Conservation (phyloP, 1,140 invertebrate genomes). For the Panulirus ornatus region DNA sequence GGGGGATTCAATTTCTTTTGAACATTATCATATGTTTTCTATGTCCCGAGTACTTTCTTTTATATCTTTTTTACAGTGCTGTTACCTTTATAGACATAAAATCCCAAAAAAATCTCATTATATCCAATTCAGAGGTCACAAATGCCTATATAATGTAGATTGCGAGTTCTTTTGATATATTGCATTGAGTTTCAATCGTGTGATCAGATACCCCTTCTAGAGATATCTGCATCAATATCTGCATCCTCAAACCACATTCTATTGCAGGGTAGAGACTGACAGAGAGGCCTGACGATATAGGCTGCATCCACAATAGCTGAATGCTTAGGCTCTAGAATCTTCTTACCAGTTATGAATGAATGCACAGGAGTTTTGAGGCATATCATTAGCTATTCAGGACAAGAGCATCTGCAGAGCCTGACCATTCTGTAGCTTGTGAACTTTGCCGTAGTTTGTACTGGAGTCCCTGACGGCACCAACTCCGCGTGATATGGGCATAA, state of each 20-base stretch:
- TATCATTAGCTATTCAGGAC: conserved; percentile 24
- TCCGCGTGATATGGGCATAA: conserved; percentile 71
- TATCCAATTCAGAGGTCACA: neutral
- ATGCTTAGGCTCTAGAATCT: conserved; percentile 48
- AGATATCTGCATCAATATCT: conserved; percentile 56
- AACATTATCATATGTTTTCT: neutral
- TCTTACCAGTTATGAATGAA: conserved; percentile 55
- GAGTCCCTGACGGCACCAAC: conserved; percentile 72
- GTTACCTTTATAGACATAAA: neutral
- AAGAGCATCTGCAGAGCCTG: conserved; percentile 44
- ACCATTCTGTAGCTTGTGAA: conserved; percentile 44
- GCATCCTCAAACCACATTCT: conserved; percentile 40
- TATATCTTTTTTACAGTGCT: conserved; percentile 7
- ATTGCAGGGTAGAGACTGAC: conserved; percentile 66
- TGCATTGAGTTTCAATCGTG: conserved; percentile 15
- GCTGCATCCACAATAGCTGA: conserved; percentile 39
- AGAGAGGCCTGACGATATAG: conserved; percentile 67
- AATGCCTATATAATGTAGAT: conserved; percentile 5
- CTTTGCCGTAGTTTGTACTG: conserved; percentile 70
- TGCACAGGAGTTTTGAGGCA: conserved; percentile 32
- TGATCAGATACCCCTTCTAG: conserved; percentile 49
- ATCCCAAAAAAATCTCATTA: neutral
- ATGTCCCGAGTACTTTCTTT: conserved; percentile 1
- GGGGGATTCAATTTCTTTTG: conserved; percentile 38
- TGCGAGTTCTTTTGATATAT: conserved; percentile 10